phyloP scores from a whole-genome alignment of 2,888 invertebrate species.

The Trimorus sp. region DNA sequence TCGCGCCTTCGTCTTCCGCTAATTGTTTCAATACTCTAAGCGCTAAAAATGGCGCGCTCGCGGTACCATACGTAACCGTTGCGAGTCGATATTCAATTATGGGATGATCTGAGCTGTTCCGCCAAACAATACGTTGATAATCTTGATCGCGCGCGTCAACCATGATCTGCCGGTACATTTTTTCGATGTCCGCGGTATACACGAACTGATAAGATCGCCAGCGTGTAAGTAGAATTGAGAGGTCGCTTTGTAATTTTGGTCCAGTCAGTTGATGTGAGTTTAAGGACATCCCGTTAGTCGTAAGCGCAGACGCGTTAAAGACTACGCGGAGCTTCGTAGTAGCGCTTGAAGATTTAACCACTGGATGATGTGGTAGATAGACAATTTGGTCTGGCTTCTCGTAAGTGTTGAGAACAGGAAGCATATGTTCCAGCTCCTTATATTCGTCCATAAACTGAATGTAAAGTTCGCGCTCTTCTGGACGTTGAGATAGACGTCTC shows the following conservation, averaged over 20 bases:
- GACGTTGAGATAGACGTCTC: too few relatives aligned
- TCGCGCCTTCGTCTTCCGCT: background rate
- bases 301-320: background rate
- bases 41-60: background rate
- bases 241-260: background rate
- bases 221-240: background rate
- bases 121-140: background rate
- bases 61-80: background rate
- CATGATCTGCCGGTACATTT: background rate
- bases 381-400: background rate
- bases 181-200: background rate
- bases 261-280: background rate
- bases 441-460: background rate
- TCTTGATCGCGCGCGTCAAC: background rate
- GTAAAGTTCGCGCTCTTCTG: background rate
- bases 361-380: slow-evolving; percentile 1
- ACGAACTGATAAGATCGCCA: background rate
- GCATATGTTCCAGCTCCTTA: background rate
- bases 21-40: background rate
- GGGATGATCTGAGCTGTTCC: background rate
- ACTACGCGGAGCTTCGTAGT: slow-evolving; percentile 4
- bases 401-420: background rate
- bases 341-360: background rate
- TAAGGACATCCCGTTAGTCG: background rate
- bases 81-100: background rate